A percentile compares a stretch with the other conserved stretches of the same genome.
phyloP scores from a whole-genome alignment of 2,797 vertebrate species.

The Sebastes itinus region DNA sequence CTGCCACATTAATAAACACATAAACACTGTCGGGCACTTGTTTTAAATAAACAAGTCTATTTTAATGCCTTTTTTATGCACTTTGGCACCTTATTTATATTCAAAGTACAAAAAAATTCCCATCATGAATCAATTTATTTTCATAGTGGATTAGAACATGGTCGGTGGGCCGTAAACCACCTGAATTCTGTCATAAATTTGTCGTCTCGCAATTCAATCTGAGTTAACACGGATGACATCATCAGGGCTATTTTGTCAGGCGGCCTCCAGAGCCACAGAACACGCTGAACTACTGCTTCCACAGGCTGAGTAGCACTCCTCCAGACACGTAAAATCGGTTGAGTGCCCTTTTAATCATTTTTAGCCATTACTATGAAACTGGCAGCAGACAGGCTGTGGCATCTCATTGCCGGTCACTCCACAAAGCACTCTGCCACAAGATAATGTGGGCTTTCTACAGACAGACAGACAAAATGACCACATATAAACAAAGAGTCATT shows the following conservation, averaged over 20 bases:
- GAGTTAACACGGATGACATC: not conserved
- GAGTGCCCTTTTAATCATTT: constrained; percentile 8
- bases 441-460: constrained; percentile 47
- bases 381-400: not conserved
- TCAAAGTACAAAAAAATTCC: no score
- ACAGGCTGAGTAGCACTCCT: not conserved
- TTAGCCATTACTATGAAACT: not conserved
- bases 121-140: no score
- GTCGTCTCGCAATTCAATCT: no score
- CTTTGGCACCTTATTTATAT: no score
- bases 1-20: no score
- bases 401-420: not conserved
- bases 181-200: no score
- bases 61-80: no score
- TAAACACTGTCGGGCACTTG: no score
- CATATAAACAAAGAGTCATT: constrained; percentile 63
- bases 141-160: no score
- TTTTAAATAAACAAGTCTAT: no score
- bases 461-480: constrained; percentile 38
- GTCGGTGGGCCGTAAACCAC: no score
- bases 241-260: not conserved
- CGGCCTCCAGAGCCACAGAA: no score
- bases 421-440: not conserved
- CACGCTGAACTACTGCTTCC: not conserved
- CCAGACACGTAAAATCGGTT: not conserved